These are phyloP conservation scores for Hypolimnas misippus DNA, from an alignment of 2,888 invertebrate species.

Conservation along the genomic window DNA sequence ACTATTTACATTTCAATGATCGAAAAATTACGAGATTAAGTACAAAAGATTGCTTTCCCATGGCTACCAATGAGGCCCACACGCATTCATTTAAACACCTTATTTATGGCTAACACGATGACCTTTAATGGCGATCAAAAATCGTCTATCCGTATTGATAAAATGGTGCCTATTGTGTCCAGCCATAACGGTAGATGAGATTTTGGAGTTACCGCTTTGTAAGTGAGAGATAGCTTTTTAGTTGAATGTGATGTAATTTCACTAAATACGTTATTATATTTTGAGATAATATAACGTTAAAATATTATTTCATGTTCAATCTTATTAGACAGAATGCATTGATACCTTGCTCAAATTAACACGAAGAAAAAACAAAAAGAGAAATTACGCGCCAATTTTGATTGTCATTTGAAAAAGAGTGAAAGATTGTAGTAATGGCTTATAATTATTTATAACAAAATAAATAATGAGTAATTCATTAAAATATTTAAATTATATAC, in stretches of 20 bases:
- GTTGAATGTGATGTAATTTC: background rate
- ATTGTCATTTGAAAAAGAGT: too few species aligned
- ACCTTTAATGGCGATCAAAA: conserved; percentile 60
- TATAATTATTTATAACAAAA: too few species aligned
- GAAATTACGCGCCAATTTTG: too few species aligned
- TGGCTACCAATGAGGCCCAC: conserved; percentile 70
- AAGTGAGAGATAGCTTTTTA: conserved; percentile 24
- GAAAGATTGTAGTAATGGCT: too few species aligned
- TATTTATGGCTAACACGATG: conserved; percentile 76
- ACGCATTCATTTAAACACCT: conserved; percentile 78
- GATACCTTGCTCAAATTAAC: too few species aligned
- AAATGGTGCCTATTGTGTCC: conserved; percentile 41
- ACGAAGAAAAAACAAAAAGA: too few species aligned
- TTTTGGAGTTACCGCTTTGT: conserved; percentile 32
- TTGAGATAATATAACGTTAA: too few species aligned
- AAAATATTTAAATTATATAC: too few species aligned
- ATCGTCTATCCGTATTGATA: conserved; percentile 38
- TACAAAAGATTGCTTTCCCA: conserved; percentile 63
- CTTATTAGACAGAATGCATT: too few species aligned
- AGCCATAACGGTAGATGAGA: conserved; percentile 34
- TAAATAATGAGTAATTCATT: too few species aligned
- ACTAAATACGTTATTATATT: background rate
- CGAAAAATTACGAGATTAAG: conserved; percentile 50
- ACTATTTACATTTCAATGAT: conserved; percentile 43
- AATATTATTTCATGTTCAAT: too few species aligned